These are phyloP conservation scores for Lasioglossum villosulum DNA, from an alignment of 2,888 invertebrate genomes.

Conservation along the genomic window DNA sequence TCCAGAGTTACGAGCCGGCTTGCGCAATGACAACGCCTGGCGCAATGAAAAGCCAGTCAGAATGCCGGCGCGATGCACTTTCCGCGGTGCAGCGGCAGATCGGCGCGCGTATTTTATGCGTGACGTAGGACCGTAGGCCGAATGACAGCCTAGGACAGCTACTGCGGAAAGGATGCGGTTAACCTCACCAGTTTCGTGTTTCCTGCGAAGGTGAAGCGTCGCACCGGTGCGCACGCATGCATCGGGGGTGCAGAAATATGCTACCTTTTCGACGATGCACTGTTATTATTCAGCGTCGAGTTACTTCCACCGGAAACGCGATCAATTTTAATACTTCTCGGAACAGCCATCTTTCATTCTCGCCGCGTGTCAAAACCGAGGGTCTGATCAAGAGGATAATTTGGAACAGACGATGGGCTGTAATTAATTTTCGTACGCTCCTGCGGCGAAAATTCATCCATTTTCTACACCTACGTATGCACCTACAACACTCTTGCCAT, in stretches of 20 bases:
- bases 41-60: constrained; percentile 21
- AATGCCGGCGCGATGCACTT: constrained; percentile 32
- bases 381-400: not conserved
- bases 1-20: constrained; percentile 23
- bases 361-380: not conserved
- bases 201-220: constrained; percentile 66
- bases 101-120: constrained; percentile 64
- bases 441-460: not conserved
- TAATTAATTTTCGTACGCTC: not conserved
- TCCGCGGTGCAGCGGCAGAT: constrained; percentile 25
- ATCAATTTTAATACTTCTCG: not conserved
- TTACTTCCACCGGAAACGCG: not conserved
- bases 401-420: not conserved
- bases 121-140: constrained; percentile 66
- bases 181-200: constrained; percentile 76
- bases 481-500: too few species aligned
- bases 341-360: not conserved
- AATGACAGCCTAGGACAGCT: constrained; percentile 58
- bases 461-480: not conserved
- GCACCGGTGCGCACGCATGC: not conserved
- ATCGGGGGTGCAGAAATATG: not conserved
- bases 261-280: constrained; percentile 1
- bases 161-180: constrained; percentile 75
- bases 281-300: not conserved
- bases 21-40: constrained; percentile 21